Evolutionary conservation across 2,888 invertebrate species (phyloP), one percentile per base, ranked within the genome.

Genomic region (Stenurella melanura): DNA sequence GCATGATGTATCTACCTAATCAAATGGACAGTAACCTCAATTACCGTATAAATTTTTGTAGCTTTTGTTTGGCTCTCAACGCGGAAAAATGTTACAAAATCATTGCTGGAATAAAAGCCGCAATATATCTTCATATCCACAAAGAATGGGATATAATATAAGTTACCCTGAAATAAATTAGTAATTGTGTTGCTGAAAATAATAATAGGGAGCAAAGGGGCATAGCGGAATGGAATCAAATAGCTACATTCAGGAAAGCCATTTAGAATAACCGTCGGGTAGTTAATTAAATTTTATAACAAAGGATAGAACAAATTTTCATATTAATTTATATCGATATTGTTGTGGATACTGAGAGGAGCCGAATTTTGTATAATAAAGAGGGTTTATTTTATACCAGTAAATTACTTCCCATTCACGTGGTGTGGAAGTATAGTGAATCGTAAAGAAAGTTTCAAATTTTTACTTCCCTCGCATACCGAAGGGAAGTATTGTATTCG

Each of bases 71-170:
- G 18, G 42, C 30, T 12, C 42, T 42, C 50, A n/a, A 6, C 18
- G 18, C 19, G 19, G 64, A 38, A 64, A 64, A 38, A 64, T 64
- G 42, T 42, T 64, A 30, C 64, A 42, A 64, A 30, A 64, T 64
- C 64, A 64, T 64, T 42, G 19, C 64, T 6, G 42, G 12, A 64
- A 64, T 64, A 64, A 64, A 64, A 64, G 21, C 64, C 12, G 64
- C 9, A 64, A 64, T 64, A 64, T 64, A 64, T 64, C 64, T 64
- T 64, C 64, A 64, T 64, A 30, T 38, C 18, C 19, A 64, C 64
- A 64, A 64, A 64, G 64, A 64, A 64, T 42, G 30, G 38, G 64
- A 42, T 64, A 19, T 64, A 64, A 42, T 64, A 64, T 64, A 42
- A 38, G 15, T 38, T 17, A 42, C 42, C 42, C 17, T n/a, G 64